phyloP scores from a whole-genome alignment of 1,140 invertebrate species.

The Anoplolepis gracilipes region DNA sequence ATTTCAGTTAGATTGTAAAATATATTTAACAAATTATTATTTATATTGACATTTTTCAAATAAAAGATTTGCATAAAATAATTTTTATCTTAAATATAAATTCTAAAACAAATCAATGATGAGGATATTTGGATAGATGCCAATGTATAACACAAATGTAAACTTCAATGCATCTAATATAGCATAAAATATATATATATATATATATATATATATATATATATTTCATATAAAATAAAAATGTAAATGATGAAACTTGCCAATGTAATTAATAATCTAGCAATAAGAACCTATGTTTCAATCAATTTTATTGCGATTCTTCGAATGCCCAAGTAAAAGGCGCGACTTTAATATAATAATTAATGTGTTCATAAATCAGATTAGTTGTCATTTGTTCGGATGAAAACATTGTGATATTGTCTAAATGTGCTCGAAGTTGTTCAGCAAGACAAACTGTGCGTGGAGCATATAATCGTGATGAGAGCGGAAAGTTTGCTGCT shows the following conservation, averaged over 20 bases:
- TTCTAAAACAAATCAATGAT: too few relatives aligned
- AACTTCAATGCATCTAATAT: too few relatives aligned
- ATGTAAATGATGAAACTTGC: neutral
- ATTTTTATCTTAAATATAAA: neutral
- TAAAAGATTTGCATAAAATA: neutral
- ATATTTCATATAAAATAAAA: neutral
- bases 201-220: too few relatives aligned
- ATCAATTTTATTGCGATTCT: neutral
- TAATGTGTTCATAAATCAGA: conserved; percentile 1
- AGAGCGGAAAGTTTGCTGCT: conserved; percentile 27
- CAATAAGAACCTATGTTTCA: neutral
- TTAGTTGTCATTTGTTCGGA: neutral
- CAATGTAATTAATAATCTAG: neutral
- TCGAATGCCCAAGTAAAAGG: neutral
- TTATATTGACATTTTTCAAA: neutral
- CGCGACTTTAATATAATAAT: neutral
- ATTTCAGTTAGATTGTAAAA: neutral
- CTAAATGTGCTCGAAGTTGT: neutral
- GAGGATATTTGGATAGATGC: too few relatives aligned
- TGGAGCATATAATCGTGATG: conserved; percentile 2
- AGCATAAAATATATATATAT: too few relatives aligned
- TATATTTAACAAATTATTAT: neutral
- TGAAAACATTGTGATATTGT: conserved; percentile 2
- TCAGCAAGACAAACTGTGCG: neutral
- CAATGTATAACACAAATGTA: too few relatives aligned